Evolutionary conservation across 2,888 invertebrate genomes (phyloP).

Genomic region (Dicranocentrus wangi): DNA sequence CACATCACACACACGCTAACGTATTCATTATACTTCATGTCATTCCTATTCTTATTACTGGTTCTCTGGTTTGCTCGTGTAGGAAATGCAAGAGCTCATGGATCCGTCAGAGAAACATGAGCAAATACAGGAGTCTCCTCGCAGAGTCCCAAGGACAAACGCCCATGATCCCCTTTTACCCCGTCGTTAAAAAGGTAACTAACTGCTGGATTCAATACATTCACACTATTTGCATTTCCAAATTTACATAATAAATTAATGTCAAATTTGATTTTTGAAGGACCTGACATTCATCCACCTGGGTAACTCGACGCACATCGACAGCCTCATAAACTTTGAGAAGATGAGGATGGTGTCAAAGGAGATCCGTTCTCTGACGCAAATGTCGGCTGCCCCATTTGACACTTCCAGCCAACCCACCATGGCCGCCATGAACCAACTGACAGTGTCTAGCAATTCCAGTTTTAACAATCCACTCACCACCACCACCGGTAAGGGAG

Average conservation of each 20-base stretch:
- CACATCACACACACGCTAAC: too few species aligned
- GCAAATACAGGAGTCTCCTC: conserved; percentile 95
- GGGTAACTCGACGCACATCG: conserved; percentile 94
- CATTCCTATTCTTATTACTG: background rate
- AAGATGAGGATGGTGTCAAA: conserved; percentile 98
- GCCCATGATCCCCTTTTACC: conserved; percentile 87
- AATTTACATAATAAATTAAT: background rate
- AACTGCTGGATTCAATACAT: too few species aligned
- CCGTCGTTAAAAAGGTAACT: conserved; percentile 77
- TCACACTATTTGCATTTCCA: background rate
- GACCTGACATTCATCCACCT: conserved; percentile 98
- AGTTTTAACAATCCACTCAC: conserved; percentile 77
- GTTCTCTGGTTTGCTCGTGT: background rate
- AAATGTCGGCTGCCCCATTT: conserved; percentile 96
- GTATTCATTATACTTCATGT: too few species aligned
- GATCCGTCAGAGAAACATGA: conserved; percentile 99
- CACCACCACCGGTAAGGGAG: conserved; percentile 88
- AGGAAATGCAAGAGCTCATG: conserved; percentile 95
- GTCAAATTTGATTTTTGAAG: conserved; percentile 74
- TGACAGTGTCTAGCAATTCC: conserved; percentile 80
- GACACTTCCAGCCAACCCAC: conserved; percentile 79
- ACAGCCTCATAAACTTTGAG: conserved; percentile 95
- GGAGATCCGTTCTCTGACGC: conserved; percentile 90
- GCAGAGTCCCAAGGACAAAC: conserved; percentile 85
- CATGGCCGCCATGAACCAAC: conserved; percentile 90